Conservation (phyloP, 2,797 vertebrate species). For the Lepilemur ruficaudatus region DNA sequence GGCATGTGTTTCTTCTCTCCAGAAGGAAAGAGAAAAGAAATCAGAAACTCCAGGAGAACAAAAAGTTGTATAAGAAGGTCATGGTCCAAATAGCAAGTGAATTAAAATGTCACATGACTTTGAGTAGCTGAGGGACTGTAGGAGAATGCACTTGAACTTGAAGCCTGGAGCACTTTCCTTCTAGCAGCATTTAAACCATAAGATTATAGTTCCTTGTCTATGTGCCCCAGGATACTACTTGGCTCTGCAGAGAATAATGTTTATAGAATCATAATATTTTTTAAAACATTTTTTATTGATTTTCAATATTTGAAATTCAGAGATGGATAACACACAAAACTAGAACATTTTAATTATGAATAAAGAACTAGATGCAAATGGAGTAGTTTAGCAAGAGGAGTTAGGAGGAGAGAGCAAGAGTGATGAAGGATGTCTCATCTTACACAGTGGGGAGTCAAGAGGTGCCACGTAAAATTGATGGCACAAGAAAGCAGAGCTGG, state of each 20-base stretch:
- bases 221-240: not conserved
- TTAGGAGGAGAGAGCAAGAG: not conserved
- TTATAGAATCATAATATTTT: constrained; percentile 6
- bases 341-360: not conserved
- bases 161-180: not conserved
- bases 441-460: not conserved
- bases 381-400: not conserved
- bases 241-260: constrained; percentile 13
- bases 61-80: constrained; percentile 22
- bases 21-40: constrained; percentile 49
- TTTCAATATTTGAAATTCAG: constrained; percentile 43
- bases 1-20: constrained; percentile 54
- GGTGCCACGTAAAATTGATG: not conserved
- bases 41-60: constrained; percentile 36
- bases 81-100: not conserved
- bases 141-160: constrained; percentile 10
- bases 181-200: not conserved
- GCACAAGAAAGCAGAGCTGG: not conserved
- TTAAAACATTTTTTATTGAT: constrained; percentile 15
- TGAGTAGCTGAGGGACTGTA: not conserved
- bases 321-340: not conserved
- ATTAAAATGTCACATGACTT: constrained; percentile 7
- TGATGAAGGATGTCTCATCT: not conserved
- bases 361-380: not conserved
- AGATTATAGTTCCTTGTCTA: not conserved